Evolutionary conservation across 2,888 invertebrate genomes (phyloP), one percentile per base, ranked within the genome.

Genomic region (Hirtodrosophila histrioides): DNA sequence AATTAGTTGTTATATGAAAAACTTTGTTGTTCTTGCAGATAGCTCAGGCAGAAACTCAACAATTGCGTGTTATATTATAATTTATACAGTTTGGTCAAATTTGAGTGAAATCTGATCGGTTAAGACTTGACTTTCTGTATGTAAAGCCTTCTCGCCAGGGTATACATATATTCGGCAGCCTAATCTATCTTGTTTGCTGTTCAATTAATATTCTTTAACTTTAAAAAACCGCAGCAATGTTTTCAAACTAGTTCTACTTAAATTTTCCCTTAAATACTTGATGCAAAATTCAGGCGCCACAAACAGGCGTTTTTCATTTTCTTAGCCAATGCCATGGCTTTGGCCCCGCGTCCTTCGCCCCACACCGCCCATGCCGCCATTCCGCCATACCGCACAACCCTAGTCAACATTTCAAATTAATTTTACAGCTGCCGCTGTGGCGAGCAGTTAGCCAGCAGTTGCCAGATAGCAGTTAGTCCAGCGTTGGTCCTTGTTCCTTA

Each of bases 401-500:
- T 56, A 61, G 44, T 58, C 72, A 72, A 75, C 79, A 72, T 85
- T 85, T 80, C 79, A 85, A 80, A 80, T 85, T 85, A 80, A 85
- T 82, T 79, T 80, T 78, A 79, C 72, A 80, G 86, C 83, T 85
- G 86, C 72, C 68, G 43, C 58, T 39, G 48, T n/a, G 61, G 44
- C 67, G 29, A 44, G 29, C 76, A 61, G 71, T 70, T 70, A 57
- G 66, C 55, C 71, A 65, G 35, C 41, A 60, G 73, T 66, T 68
- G 58, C 37, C 65, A 57, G 57, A 24, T 46, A 36, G 46, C 56
- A 54, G 75, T 69, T 48, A 39, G 31, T n/a, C 51, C 27, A 33
- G 35, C 49, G 41, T 27, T 3, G 35, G 37, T 53, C 77, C 50
- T 29, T 9, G 37, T 17, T 9, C n/a, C 36, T 23, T 31, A 23